Evolutionary conservation across 2,888 invertebrate genomes (phyloP), one percentile per base, ranked within the genome.

Genomic region (Pristionchus maxplancki): DNA sequence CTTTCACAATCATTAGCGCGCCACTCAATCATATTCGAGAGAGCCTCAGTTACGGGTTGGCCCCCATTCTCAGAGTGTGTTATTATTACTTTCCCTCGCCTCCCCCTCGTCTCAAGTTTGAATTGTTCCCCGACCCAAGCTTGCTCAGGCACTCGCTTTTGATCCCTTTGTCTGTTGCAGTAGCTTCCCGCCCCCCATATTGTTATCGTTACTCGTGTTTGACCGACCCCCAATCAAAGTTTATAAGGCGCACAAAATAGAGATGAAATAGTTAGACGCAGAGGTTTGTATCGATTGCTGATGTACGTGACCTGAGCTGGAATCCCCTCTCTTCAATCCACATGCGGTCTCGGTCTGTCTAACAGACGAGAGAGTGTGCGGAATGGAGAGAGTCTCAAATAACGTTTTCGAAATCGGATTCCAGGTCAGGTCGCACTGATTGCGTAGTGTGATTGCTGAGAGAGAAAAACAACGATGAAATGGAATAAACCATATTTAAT

Each of bases 391-490:
- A 64, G 64, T 20, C 31, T 64, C 44, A 31, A 17, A 31, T 28
- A 34, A 64, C 31, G 17, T 13, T 64, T 31, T 64, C 31, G 64
- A 64, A 31, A 31, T 11, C 8, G 1, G 28, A 31, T 64, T 64
- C 64, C 28, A 28, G 28, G 31, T 64, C 15, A 34, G 31, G 1
- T 28, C 28, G 31, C 31, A n/a, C 58, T 24, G 58, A 58, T 37
- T 71, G 71, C 20, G 71, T 64, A 64, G 31, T 64, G 64, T 31
- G 17, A 67, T 71, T 71, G 37, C 64, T 13, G 34, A 71, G 34
- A 71, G 71, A 71, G 71, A 71, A 71, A 71, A 37, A 37, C 40
- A 71, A 37, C 71, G 71, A 71, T 71, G 71, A 71, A 71, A 71
- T 71, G 71, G 71, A 71, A 71, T 71, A 71, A 71, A 71, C 71